Base-by-base conservation (phyloP, 2,888 invertebrate species). In the Eilema griseolum region DNA sequence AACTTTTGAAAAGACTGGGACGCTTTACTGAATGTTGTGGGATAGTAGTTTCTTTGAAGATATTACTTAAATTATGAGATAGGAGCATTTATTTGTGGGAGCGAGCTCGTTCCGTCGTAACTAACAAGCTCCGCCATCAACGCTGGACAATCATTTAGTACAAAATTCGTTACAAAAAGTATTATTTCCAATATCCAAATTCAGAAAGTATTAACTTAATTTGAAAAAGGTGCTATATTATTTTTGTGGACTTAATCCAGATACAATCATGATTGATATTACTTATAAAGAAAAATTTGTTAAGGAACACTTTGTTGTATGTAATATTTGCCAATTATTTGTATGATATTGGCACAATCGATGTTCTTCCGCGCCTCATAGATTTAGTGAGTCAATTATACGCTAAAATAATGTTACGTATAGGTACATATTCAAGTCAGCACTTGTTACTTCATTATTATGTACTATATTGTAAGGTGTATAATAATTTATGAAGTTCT, bases 1-100 rank as follows among this genome's bases (percentile, higher is more conserved):
- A 95, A 94, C 94, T 89, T 93, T 91, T 93, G 90, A 95, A 95
- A 95, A 95, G 95, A 95, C 95, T 95, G 95, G 95, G 94, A 93
- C 93, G 95, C 95, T 95, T 95, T 95, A 95, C 93, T 95, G 93
- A 93, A 95, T 95, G 95, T 95, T 94, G 95, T 94, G 95, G 95
- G 93, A 93, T 93, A 90, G 93, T 94, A 93, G 94, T 93, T 94
- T 94, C 94, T 92, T 92, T 89, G 92, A 92, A 89, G 92, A 93
- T 94, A 94, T 94, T 92, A 93, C 93, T 94, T 94, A 93, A 94
- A 95, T 93, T 93, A 94, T 93, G 92, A 91, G 88, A 92, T 93
- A 94, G 92, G 93, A 92, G 93, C 94, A 94, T 94, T 94, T 94
- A 94, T 92, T 89, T 88, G 88, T 85, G 90, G 82, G 86, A 86